phyloP scores from a whole-genome alignment of 1,140 invertebrate genomes.

The Zeugodacus cucurbitae region DNA sequence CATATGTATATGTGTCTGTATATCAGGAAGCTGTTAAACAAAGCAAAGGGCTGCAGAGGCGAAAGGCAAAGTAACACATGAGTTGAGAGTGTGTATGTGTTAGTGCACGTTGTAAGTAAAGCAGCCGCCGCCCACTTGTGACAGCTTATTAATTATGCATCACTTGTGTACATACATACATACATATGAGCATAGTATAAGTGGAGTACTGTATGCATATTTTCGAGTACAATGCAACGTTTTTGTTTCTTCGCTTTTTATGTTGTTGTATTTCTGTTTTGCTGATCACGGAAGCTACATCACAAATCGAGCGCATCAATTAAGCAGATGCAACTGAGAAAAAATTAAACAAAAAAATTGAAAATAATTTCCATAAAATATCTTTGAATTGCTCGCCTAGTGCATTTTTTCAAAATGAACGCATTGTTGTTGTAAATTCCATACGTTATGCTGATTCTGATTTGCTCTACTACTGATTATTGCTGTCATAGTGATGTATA shows the following conservation, averaged over 20 bases:
- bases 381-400: not conserved
- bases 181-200: not conserved
- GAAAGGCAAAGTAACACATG: not conserved
- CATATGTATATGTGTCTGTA: not conserved
- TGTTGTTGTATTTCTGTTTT: not conserved
- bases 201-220: not conserved
- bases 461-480: not conserved
- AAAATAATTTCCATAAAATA: not conserved
- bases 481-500: not conserved
- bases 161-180: not conserved
- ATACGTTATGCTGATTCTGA: not conserved
- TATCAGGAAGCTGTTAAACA: not conserved
- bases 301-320: conserved; percentile 9
- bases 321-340: not conserved
- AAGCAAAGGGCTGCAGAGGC: not conserved
- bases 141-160: not conserved
- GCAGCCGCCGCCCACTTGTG: not conserved
- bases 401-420: not conserved
- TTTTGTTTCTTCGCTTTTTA: not conserved
- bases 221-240: not conserved
- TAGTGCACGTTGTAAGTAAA: not conserved
- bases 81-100: not conserved
- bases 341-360: not conserved
- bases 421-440: not conserved
- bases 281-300: not conserved